Evolutionary conservation across 2,888 invertebrate species (phyloP).

Genomic region (Stictocephala bisonia): DNA sequence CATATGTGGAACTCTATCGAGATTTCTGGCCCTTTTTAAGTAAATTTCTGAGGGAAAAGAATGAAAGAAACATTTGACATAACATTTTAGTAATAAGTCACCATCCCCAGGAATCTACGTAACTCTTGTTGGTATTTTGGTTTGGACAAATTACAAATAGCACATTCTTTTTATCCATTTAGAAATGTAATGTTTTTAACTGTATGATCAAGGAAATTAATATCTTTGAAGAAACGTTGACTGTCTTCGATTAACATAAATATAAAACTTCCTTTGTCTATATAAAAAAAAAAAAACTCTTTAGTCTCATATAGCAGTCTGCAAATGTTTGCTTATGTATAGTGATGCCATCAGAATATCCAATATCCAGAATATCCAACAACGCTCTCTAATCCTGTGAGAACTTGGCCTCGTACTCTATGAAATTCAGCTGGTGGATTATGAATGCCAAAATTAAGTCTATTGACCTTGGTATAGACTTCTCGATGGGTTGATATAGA

Average conservation of each 20-base stretch:
- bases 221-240: neutral
- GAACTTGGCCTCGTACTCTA: neutral
- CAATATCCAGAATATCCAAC: no score
- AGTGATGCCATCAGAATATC: slow-evolving; percentile 7
- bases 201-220: neutral
- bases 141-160: neutral
- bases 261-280: neutral
- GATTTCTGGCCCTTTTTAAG: neutral
- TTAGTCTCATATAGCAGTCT: neutral
- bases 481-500: slow-evolving; percentile 45
- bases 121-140: neutral
- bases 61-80: slow-evolving; percentile 1
- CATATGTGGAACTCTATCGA: neutral
- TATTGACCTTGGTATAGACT: slow-evolving; percentile 8
- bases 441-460: neutral
- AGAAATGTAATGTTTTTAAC: neutral
- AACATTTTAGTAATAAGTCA: slow-evolving; percentile 17
- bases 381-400: neutral
- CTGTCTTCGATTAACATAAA: neutral
- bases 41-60: neutral
- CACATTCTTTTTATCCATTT: neutral
- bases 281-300: neutral
- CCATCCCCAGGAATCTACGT: neutral
- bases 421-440: neutral
- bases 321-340: neutral